Percentiles rank a stretch among this genome's conserved stretches.
Evolutionary conservation across 2,888 invertebrate species (phyloP).

Genomic region (Nomada fucata): DNA sequence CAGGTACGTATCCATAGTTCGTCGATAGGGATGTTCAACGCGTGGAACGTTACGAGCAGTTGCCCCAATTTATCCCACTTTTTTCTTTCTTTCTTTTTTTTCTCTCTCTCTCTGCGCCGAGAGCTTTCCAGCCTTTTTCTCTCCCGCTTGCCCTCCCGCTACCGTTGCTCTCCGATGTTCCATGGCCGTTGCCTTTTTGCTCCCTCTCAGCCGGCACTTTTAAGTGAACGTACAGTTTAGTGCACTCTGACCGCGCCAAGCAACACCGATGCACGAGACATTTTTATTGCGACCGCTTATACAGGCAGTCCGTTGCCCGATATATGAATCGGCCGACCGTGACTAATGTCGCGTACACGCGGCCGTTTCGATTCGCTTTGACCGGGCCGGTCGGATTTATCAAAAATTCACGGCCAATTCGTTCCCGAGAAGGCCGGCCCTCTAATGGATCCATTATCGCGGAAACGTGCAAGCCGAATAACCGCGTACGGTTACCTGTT

Average conservation of each 20-base stretch:
- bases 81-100: slow-evolving; percentile 27
- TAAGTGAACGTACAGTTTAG: slow-evolving; percentile 70
- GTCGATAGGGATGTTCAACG: slow-evolving; percentile 65
- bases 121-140: slow-evolving; percentile 65
- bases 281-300: slow-evolving; percentile 61
- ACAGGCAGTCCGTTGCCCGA: slow-evolving; percentile 52
- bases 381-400: slow-evolving; percentile 23
- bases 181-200: slow-evolving; percentile 53
- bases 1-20: slow-evolving; percentile 55
- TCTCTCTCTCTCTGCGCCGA: slow-evolving; percentile 34
- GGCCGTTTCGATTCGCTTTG: background rate
- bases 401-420: slow-evolving; percentile 51
- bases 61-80: slow-evolving; percentile 72
- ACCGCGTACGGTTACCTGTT: slow-evolving; percentile 45
- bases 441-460: slow-evolving; percentile 40
- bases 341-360: slow-evolving; percentile 53
- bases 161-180: slow-evolving; percentile 13
- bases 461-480: background rate
- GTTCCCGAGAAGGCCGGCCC: background rate
- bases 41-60: slow-evolving; percentile 70
- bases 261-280: slow-evolving; percentile 62
- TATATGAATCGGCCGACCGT: slow-evolving; percentile 63
- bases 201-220: slow-evolving; percentile 61
- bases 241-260: slow-evolving; percentile 67
- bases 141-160: background rate